phyloP scores from a whole-genome alignment of 2,113 vertebrate species.

The Rhinopithecus roxellana region DNA sequence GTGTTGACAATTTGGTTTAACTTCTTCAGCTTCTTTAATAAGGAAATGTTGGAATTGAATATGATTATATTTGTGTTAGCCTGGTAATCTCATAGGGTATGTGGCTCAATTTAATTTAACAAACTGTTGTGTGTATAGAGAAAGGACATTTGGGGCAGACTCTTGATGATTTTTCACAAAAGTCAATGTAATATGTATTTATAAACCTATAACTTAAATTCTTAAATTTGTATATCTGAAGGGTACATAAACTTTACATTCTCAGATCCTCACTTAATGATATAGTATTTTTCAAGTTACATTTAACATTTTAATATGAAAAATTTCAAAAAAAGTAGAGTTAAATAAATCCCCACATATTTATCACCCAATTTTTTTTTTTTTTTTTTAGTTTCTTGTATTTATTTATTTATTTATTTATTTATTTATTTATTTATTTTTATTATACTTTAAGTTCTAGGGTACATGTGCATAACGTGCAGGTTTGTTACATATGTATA shows the following conservation, averaged over 20 bases:
- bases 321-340: background rate
- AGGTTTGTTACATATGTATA: too few species aligned
- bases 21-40: constrained; percentile 25
- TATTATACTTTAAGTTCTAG: too few species aligned
- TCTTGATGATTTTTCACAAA: constrained; percentile 8
- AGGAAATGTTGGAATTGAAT: constrained; percentile 1
- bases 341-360: background rate
- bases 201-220: constrained; percentile 1
- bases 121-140: background rate
- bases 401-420: too few species aligned
- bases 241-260: background rate
- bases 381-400: too few species aligned
- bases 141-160: background rate
- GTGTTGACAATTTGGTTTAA: background rate
- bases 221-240: constrained; percentile 14
- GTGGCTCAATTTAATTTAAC: constrained; percentile 25
- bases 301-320: background rate
- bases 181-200: background rate
- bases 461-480: too few species aligned
- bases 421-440: too few species aligned
- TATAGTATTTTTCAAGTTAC: background rate
- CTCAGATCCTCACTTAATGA: background rate
- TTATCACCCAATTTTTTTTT: background rate
- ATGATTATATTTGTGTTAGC: background rate
- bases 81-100: background rate